These are phyloP conservation scores for Dinocampus coccinellae DNA, from an alignment of 2,888 invertebrate species.

Conservation along the genomic window DNA sequence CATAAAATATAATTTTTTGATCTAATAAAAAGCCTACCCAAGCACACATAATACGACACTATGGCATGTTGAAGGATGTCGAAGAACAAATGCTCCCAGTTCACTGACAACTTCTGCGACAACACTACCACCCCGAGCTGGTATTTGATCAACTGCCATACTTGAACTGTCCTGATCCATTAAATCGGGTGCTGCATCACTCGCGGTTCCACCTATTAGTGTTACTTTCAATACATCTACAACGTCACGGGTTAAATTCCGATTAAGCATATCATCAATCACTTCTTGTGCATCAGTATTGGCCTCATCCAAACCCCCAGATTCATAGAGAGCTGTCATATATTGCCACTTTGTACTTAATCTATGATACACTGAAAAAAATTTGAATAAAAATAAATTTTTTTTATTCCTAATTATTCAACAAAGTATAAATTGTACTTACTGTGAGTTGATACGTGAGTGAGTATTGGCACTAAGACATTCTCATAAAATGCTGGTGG, in stretches of 20 bases:
- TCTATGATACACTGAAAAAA: conserved; percentile 71
- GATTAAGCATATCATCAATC: conserved; percentile 86
- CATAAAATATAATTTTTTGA: neutral
- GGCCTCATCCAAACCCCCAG: conserved; percentile 83
- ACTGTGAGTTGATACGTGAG: conserved; percentile 84
- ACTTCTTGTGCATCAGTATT: conserved; percentile 85
- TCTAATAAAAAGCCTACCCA: conserved; percentile 65
- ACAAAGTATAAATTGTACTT: conserved; percentile 64
- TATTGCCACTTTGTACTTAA: conserved; percentile 85
- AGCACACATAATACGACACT: conserved; percentile 76
- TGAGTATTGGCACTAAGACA: conserved; percentile 84
- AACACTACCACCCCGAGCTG: conserved; percentile 60
- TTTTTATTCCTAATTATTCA: neutral
- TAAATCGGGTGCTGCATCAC: conserved; percentile 71
- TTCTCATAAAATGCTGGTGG: conserved; percentile 83
- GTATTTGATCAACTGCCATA: conserved; percentile 76
- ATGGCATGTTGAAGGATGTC: conserved; percentile 76
- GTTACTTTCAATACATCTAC: conserved; percentile 85
- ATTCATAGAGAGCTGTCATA: conserved; percentile 81
- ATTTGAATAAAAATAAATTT: neutral
- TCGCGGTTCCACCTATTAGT: conserved; percentile 78
- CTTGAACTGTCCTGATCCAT: conserved; percentile 79
- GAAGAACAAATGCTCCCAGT: conserved; percentile 81
- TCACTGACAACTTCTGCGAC: conserved; percentile 85
- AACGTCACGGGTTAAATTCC: conserved; percentile 89